A percentile compares a stretch with the other conserved stretches of the same genome.
These are phyloP conservation scores for Hipposideros armiger DNA, from an alignment of 2,113 vertebrate genomes.

Conservation along the genomic window DNA sequence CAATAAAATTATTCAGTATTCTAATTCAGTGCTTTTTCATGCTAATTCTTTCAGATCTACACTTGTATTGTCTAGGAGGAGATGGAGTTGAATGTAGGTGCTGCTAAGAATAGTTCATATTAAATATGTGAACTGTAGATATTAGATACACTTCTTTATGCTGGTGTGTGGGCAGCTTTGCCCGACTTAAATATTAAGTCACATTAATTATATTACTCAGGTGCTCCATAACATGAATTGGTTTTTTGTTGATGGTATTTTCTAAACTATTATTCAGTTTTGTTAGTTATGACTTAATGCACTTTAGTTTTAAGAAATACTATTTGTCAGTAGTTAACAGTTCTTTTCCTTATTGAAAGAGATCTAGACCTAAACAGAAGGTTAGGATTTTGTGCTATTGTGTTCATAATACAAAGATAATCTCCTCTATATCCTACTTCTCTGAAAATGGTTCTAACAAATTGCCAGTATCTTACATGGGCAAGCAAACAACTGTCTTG, in stretches of 20 bases:
- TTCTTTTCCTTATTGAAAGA: conserved; percentile 47
- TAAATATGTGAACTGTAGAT: not conserved
- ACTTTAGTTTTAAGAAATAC: conserved; percentile 39
- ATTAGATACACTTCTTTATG: not conserved
- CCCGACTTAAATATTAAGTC: conserved; percentile 34
- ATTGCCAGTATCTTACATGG: not conserved
- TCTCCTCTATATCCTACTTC: not conserved
- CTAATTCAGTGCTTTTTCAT: not conserved
- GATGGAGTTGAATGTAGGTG: not conserved
- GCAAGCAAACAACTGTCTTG: conserved; percentile 36
- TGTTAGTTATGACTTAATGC: not conserved
- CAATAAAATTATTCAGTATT: not conserved
- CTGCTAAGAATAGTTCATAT: conserved; percentile 26
- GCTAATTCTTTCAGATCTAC: not conserved
- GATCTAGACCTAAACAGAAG: not conserved
- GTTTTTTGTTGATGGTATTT: conserved; percentile 48
- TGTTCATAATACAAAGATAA: conserved; percentile 14
- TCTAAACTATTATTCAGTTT: not conserved
- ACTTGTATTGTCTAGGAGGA: not conserved
- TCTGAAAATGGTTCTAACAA: conserved; percentile 13
- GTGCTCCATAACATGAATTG: conserved; percentile 21
- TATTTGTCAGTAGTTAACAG: not conserved
- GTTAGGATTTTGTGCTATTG: not conserved
- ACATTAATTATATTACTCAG: conserved; percentile 48
- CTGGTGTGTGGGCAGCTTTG: not conserved